These are phyloP conservation scores for Drosophila prolongata DNA, from an alignment of 2,888 invertebrate species.

Conservation along the genomic window DNA sequence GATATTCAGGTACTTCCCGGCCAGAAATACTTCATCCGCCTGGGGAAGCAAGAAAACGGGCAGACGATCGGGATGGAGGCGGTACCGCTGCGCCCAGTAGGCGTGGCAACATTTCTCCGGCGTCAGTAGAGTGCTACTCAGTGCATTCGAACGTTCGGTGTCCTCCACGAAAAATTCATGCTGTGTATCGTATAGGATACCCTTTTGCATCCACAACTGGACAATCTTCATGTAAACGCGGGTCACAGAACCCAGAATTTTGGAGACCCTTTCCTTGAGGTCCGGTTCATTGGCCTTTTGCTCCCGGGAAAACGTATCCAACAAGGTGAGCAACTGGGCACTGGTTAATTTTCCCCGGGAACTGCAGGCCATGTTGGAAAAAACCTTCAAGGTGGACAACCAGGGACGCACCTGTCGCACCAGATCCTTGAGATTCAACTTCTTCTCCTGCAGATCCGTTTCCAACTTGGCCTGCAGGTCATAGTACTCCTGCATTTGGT, in stretches of 20 bases:
- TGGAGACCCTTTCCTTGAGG: constrained; percentile 8
- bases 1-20: constrained; percentile 66
- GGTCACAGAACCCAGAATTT: constrained; percentile 37
- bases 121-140: constrained; percentile 47
- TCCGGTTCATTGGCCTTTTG: constrained; percentile 24
- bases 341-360: constrained; percentile 40
- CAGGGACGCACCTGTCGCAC: constrained; percentile 58
- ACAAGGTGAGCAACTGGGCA: constrained; percentile 49
- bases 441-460: constrained; percentile 42
- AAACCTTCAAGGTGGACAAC: constrained; percentile 46
- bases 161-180: constrained; percentile 65
- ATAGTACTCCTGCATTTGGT: constrained; percentile 48
- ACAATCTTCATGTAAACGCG: constrained; percentile 62
- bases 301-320: constrained; percentile 37
- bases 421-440: constrained; percentile 50
- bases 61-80: constrained; percentile 33
- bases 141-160: constrained; percentile 27
- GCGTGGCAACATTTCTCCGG: constrained; percentile 58
- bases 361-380: constrained; percentile 36
- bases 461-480: constrained; percentile 53
- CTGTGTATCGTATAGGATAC: constrained; percentile 54
- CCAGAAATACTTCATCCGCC: constrained; percentile 42
- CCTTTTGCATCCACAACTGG: constrained; percentile 67
- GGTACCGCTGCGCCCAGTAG: constrained; percentile 59
- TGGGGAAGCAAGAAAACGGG: constrained; percentile 49